Evolutionary conservation across 2,888 invertebrate genomes (phyloP).

Genomic region (Oithona nana): DNA sequence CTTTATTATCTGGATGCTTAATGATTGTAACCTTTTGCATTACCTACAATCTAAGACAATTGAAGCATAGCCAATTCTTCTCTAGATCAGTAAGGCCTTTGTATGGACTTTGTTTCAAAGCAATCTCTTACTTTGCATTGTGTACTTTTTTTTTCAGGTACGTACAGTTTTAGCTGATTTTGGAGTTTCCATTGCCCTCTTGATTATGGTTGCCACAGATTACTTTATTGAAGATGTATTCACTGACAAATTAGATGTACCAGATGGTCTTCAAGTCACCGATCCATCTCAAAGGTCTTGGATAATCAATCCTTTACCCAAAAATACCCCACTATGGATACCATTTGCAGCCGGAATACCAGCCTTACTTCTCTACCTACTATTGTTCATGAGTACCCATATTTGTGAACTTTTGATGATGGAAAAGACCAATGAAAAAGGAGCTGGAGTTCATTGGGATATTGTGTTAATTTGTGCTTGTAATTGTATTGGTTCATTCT

Average conservation of each 20-base stretch:
- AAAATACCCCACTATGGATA: neutral
- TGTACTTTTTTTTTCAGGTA: slow-evolving; percentile 77
- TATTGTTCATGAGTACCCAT: slow-evolving; percentile 99
- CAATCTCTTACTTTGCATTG: slow-evolving; percentile 65
- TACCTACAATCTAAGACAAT: too few relatives aligned
- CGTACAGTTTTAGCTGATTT: slow-evolving; percentile 80
- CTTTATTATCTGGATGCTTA: too few relatives aligned
- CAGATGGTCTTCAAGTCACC: neutral
- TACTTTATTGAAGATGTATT: too few relatives aligned
- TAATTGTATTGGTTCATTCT: slow-evolving; percentile 68
- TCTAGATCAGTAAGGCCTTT: slow-evolving; percentile 82
- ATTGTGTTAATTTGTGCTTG: slow-evolving; percentile 68
- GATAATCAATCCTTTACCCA: neutral
- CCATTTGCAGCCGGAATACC: slow-evolving; percentile 24
- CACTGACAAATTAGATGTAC: neutral
- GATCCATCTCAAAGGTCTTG: neutral
- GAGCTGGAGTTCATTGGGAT: slow-evolving; percentile 89
- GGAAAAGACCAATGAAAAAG: too few relatives aligned
- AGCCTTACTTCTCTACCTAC: slow-evolving; percentile 52
- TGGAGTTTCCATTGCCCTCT: slow-evolving; percentile 86
- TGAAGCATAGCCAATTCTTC: slow-evolving; percentile 81
- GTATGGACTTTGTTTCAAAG: slow-evolving; percentile 65
- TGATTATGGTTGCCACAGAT: slow-evolving; percentile 65
- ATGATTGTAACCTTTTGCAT: too few relatives aligned
- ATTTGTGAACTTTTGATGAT: slow-evolving; percentile 92